phyloP scores from a whole-genome alignment of 2,888 invertebrate species.

The Chymomyza procnemis region DNA sequence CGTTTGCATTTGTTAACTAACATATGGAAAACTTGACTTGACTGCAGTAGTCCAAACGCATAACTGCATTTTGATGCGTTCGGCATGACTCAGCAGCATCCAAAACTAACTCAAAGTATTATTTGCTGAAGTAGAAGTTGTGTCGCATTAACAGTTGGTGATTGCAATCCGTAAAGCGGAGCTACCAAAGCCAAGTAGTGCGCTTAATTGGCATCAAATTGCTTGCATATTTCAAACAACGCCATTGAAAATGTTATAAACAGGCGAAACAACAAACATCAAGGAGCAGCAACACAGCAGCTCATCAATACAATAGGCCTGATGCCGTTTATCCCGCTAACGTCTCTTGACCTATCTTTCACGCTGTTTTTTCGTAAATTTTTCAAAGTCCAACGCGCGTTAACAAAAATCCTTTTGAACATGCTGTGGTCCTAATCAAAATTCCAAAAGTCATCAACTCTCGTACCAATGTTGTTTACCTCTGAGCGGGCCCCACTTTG shows the following conservation, averaged over 20 bases:
- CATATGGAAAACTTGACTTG: background rate
- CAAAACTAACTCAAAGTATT: background rate
- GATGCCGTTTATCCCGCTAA: background rate
- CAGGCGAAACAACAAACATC: conserved; percentile 36
- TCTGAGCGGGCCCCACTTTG: conserved; percentile 34
- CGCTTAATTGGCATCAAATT: conserved; percentile 71
- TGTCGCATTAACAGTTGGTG: background rate
- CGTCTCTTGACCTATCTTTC: background rate
- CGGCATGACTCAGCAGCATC: background rate
- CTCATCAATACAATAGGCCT: conserved; percentile 64
- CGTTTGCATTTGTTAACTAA: background rate
- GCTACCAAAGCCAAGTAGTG: background rate
- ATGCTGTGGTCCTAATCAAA: conserved; percentile 72
- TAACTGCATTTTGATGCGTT: conserved; percentile 1
- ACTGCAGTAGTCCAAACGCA: background rate
- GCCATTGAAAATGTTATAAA: background rate
- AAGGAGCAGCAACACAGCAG: conserved; percentile 18
- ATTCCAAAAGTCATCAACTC: conserved; percentile 70
- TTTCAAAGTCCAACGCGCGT: conserved; percentile 71
- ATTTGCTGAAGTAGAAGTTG: background rate
- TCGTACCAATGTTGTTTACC: conserved; percentile 16
- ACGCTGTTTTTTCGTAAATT: conserved; percentile 34
- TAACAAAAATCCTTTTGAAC: conserved; percentile 72
- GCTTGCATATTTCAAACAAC: conserved; percentile 63
- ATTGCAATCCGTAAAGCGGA: background rate